A percentile compares a stretch with the other conserved stretches of the same genome.
Evolutionary conservation across 2,113 vertebrate genomes (phyloP).

Genomic region (Gasterosteus nipponicus): DNA sequence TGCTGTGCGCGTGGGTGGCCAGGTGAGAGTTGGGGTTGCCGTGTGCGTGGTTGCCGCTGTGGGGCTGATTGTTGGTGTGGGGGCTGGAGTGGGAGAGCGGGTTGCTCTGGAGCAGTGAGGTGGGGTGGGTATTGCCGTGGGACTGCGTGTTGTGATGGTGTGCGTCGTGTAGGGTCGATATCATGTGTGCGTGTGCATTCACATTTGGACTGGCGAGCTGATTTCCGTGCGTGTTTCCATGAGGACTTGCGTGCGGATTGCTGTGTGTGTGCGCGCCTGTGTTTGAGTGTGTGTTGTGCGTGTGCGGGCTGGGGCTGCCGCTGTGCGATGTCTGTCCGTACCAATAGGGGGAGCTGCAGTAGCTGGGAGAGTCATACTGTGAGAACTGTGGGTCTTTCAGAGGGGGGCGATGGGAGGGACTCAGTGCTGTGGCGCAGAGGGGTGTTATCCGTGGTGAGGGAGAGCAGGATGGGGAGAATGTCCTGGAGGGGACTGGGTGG

Average conservation of each 20-base stretch:
- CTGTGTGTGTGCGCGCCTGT: slow-evolving; percentile 59
- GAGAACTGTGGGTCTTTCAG: slow-evolving; percentile 89
- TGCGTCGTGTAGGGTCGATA: slow-evolving; percentile 53
- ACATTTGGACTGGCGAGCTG: slow-evolving; percentile 52
- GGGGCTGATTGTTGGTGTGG: slow-evolving; percentile 58
- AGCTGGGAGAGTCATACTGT: slow-evolving; percentile 96
- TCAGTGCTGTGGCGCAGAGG: slow-evolving; percentile 90
- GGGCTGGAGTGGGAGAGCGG: slow-evolving; percentile 58
- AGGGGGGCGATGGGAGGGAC: slow-evolving; percentile 80
- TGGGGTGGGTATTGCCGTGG: slow-evolving; percentile 57
- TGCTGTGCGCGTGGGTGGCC: slow-evolving; percentile 52
- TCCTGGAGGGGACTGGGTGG: slow-evolving; percentile 82
- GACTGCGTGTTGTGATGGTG: slow-evolving; percentile 68
- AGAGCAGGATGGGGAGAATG: slow-evolving; percentile 94
- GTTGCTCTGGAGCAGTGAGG: slow-evolving; percentile 62
- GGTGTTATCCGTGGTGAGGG: slow-evolving; percentile 89
- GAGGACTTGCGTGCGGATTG: slow-evolving; percentile 72
- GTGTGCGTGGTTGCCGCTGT: slow-evolving; percentile 52
- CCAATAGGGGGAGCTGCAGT: slow-evolving; percentile 96
- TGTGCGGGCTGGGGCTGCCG: slow-evolving; percentile 75
- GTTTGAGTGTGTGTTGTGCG: slow-evolving; percentile 61
- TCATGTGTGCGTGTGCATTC: slow-evolving; percentile 61
- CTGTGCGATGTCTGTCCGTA: slow-evolving; percentile 87
- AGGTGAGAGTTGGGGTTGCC: slow-evolving; percentile 61
- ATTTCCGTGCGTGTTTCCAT: slow-evolving; percentile 60